phyloP scores from a whole-genome alignment of 2,797 vertebrate species.

The Lophius americanus region DNA sequence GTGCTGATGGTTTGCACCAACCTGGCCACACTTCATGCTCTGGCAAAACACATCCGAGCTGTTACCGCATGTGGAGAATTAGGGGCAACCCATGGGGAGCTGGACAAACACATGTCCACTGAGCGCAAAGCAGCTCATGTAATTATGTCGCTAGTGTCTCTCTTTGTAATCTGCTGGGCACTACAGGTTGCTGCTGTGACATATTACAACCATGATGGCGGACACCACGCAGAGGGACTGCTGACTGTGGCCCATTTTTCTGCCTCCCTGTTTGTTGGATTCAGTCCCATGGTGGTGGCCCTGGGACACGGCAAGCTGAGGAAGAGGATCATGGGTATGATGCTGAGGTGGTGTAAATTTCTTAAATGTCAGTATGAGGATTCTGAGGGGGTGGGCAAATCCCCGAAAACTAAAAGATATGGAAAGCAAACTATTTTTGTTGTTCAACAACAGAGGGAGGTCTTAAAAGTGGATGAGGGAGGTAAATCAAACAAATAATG shows the following conservation, averaged over 20 bases:
- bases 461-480: slow-evolving; percentile 25
- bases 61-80: slow-evolving; percentile 56
- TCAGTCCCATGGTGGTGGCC: slow-evolving; percentile 85
- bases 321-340: slow-evolving; percentile 67
- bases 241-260: slow-evolving; percentile 84
- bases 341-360: slow-evolving; percentile 44
- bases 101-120: slow-evolving; percentile 70
- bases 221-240: slow-evolving; percentile 73
- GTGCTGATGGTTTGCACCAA: slow-evolving; percentile 84
- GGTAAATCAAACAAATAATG: slow-evolving; percentile 33
- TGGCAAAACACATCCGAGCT: slow-evolving; percentile 80
- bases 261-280: slow-evolving; percentile 82
- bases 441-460: slow-evolving; percentile 44
- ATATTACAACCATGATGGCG: slow-evolving; percentile 83
- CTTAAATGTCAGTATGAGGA: slow-evolving; percentile 33
- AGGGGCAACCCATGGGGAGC: slow-evolving; percentile 53
- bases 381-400: background rate
- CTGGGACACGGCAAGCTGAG: slow-evolving; percentile 85
- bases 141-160: slow-evolving; percentile 78
- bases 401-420: slow-evolving; percentile 9
- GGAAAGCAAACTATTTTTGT: slow-evolving; percentile 45
- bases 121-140: slow-evolving; percentile 84
- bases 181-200: slow-evolving; percentile 84
- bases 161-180: slow-evolving; percentile 85
- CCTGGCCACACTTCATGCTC: slow-evolving; percentile 76